Evolutionary conservation across 2,113 vertebrate genomes (phyloP).

Genomic region (Brachypteracias leptosomus): DNA sequence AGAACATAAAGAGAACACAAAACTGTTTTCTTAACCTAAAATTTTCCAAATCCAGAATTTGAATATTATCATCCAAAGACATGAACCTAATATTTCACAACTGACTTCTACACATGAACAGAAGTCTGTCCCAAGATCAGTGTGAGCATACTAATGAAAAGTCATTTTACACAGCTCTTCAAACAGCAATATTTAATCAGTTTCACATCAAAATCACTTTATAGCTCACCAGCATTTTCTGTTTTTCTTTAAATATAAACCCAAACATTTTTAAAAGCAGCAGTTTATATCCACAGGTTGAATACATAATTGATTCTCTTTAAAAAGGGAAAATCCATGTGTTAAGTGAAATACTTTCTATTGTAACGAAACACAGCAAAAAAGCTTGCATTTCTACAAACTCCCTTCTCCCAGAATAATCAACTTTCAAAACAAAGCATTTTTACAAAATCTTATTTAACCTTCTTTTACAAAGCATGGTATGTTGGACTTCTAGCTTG

Average conservation of each 20-base stretch:
- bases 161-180: slow-evolving; percentile 47
- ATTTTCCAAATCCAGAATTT: neutral
- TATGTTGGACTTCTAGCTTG: slow-evolving; percentile 54
- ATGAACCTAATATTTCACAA: neutral
- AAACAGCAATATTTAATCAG: slow-evolving; percentile 49
- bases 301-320: slow-evolving; percentile 20
- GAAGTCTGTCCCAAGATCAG: neutral
- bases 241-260: slow-evolving; percentile 54
- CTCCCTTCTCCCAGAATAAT: slow-evolving; percentile 39
- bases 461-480: slow-evolving; percentile 66
- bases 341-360: slow-evolving; percentile 22
- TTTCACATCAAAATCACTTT: slow-evolving; percentile 46
- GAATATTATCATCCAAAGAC: neutral
- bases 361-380: slow-evolving; percentile 24
- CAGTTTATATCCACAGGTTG: slow-evolving; percentile 32
- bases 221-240: slow-evolving; percentile 26
- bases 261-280: slow-evolving; percentile 39
- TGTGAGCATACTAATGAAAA: slow-evolving; percentile 5
- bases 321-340: neutral
- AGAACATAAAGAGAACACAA: neutral
- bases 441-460: slow-evolving; percentile 71
- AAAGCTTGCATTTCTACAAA: slow-evolving; percentile 26
- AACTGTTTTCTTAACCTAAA: neutral
- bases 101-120: slow-evolving; percentile 4
- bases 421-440: slow-evolving; percentile 57